Conservation (phyloP, 2,888 invertebrate species). For the Drosophila prolongata region DNA sequence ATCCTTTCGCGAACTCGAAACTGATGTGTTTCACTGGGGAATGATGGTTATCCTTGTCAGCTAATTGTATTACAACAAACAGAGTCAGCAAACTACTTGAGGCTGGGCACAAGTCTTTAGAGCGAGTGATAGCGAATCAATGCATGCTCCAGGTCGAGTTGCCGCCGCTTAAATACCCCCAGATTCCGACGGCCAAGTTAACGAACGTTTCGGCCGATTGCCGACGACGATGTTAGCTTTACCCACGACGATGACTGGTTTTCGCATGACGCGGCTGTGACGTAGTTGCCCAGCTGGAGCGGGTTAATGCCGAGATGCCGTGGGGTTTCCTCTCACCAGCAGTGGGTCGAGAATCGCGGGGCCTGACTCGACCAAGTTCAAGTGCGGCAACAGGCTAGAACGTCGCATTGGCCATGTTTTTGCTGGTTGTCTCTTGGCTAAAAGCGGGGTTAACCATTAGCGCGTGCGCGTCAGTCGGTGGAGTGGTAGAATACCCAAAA, state of each 20-base stretch:
- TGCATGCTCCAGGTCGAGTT: slow-evolving; percentile 88
- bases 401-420: slow-evolving; percentile 68
- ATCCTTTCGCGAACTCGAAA: slow-evolving; percentile 64
- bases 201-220: slow-evolving; percentile 35
- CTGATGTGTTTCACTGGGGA: slow-evolving; percentile 27
- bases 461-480: slow-evolving; percentile 68
- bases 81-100: slow-evolving; percentile 81
- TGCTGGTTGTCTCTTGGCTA: slow-evolving; percentile 34
- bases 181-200: slow-evolving; percentile 26
- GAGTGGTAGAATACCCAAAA: slow-evolving; percentile 48
- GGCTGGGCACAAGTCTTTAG: slow-evolving; percentile 86
- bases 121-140: slow-evolving; percentile 89
- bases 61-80: slow-evolving; percentile 84
- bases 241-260: slow-evolving; percentile 63
- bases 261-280: slow-evolving; percentile 79
- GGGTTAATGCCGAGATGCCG: slow-evolving; percentile 28
- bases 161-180: slow-evolving; percentile 88
- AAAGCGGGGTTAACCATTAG: slow-evolving; percentile 66
- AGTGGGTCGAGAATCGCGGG: slow-evolving; percentile 66
- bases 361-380: slow-evolving; percentile 72
- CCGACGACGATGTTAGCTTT: neutral
- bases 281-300: slow-evolving; percentile 61
- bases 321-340: slow-evolving; percentile 73
- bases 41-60: slow-evolving; percentile 67
- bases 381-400: slow-evolving; percentile 73